These are phyloP conservation scores for Euschistus heros DNA, from an alignment of 1,140 invertebrate species.

Conservation along the genomic window DNA sequence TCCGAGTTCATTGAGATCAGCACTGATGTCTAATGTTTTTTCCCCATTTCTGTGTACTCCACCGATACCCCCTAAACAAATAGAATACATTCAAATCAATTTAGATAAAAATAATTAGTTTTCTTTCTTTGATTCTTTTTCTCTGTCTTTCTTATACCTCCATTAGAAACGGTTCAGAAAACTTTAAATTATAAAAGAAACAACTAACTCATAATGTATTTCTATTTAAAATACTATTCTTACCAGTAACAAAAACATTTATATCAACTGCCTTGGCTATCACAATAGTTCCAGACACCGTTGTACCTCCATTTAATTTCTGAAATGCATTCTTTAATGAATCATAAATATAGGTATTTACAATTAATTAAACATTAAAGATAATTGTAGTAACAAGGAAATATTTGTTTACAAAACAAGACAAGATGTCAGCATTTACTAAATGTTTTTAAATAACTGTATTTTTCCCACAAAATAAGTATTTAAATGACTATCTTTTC, in stretches of 20 bases:
- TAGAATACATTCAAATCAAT: no score
- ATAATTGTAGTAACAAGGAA: no score
- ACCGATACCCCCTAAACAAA: constrained; percentile 57
- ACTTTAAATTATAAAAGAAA: not conserved
- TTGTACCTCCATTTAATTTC: constrained; percentile 79
- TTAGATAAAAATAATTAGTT: no score
- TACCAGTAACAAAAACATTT: constrained; percentile 85
- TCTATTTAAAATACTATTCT: not conserved
- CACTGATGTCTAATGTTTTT: constrained; percentile 81
- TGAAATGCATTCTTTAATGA: constrained; percentile 32
- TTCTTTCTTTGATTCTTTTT: no score
- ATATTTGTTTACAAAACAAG: no score
- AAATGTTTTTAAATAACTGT: no score
- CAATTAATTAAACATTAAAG: no score
- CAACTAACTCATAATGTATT: not conserved
- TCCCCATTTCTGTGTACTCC: constrained; percentile 88
- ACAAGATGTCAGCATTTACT: no score
- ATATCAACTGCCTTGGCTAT: constrained; percentile 71
- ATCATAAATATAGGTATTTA: no score
- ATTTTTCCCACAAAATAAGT: no score
- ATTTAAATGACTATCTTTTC: no score
- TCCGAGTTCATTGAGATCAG: constrained; percentile 85
- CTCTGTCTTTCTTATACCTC: no score
- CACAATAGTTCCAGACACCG: constrained; percentile 88
- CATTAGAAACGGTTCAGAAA: not conserved